phyloP scores from a whole-genome alignment of 1,140 invertebrate species.

The Wiebesia pumilae region DNA sequence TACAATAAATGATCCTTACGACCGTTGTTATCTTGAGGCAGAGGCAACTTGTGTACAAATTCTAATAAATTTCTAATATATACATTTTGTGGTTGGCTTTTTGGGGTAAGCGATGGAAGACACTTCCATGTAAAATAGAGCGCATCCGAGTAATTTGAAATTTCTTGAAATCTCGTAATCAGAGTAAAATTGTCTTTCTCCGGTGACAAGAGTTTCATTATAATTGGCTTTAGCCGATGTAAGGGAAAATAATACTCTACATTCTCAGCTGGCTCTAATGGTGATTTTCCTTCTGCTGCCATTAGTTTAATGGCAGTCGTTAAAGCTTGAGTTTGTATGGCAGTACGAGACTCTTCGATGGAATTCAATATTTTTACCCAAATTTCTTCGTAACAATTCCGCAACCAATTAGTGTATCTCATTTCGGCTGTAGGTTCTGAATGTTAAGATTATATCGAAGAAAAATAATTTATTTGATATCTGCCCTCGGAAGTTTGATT shows the following conservation, averaged over 20 bases:
- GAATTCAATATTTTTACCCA: slow-evolving; percentile 75
- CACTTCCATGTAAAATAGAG: slow-evolving; percentile 78
- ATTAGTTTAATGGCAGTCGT: slow-evolving; percentile 81
- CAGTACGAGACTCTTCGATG: slow-evolving; percentile 73
- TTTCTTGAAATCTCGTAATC: slow-evolving; percentile 80
- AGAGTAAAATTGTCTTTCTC: slow-evolving; percentile 74
- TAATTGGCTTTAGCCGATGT: slow-evolving; percentile 77
- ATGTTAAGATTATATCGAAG: slow-evolving; percentile 37
- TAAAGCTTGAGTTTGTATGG: slow-evolving; percentile 79
- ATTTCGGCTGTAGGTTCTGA: slow-evolving; percentile 76
- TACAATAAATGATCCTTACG: slow-evolving; percentile 18
- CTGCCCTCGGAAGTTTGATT: not conserved
- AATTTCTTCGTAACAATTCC: slow-evolving; percentile 78
- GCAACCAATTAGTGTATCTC: slow-evolving; percentile 78
- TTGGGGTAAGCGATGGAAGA: slow-evolving; percentile 75
- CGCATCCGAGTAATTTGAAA: slow-evolving; percentile 79
- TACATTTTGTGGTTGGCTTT: slow-evolving; percentile 77
- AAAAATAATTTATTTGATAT: not conserved
- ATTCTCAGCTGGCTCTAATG: slow-evolving; percentile 74
- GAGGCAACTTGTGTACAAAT: slow-evolving; percentile 79
- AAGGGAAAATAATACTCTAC: slow-evolving; percentile 78
- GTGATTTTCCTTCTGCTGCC: slow-evolving; percentile 79
- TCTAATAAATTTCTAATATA: slow-evolving; percentile 84
- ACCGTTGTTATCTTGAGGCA: slow-evolving; percentile 73
- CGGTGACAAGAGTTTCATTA: slow-evolving; percentile 76